Base-by-base conservation (phyloP, 2,797 vertebrate genomes). In the Philypnodon macrostomus region DNA sequence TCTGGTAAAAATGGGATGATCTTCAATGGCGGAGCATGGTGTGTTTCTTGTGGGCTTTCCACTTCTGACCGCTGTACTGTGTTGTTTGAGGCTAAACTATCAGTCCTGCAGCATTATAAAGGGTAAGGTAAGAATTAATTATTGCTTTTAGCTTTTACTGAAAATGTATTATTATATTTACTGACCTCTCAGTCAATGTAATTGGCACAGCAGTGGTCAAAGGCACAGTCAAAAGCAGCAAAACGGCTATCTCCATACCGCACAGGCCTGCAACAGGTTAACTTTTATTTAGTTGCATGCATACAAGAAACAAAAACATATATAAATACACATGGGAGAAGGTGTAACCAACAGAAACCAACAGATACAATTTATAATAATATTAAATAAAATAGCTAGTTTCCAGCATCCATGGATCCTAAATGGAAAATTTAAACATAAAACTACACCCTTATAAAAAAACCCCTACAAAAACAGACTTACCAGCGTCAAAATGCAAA, bases 241-340 rank as follows among this genome's bases (percentile, higher is more conserved):
- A 62, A 58, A 88, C 53, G 30, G 67, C 70, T 77, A 85, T 81
- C 76, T 80, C 78, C 85, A 90, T 87, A 70, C 82, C 73, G 60
- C 30, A 51, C 10, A 44, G 42, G 29, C 76, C 89, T 89, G 56
- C 41, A 27, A 36, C 5, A 47, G 7, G 8, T 17, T 27, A 23
- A 23, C 3, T 23, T 23, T 23, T 3, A 23, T 23, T 23, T 23
- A 6, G n/a, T n/a, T 23, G 6, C 21, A 23, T 23, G 21, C 21
- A 23, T 23, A 23, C 21, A 23, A 6, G 3, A 23, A 23, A 23
- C 6, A 23, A 3, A 23, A 23, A 23, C 21, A 23, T 23, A 23
- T 6, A 23, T 23, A 23, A n/a, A n/a, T n/a, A n/a, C n/a, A n/a
- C n/a, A n/a, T n/a, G n/a, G n/a, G n/a, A n/a, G n/a, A n/a, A n/a